These are phyloP conservation scores for Plecturocebus donacophilus DNA, from an alignment of 2,113 vertebrate species.

Conservation along the genomic window DNA sequence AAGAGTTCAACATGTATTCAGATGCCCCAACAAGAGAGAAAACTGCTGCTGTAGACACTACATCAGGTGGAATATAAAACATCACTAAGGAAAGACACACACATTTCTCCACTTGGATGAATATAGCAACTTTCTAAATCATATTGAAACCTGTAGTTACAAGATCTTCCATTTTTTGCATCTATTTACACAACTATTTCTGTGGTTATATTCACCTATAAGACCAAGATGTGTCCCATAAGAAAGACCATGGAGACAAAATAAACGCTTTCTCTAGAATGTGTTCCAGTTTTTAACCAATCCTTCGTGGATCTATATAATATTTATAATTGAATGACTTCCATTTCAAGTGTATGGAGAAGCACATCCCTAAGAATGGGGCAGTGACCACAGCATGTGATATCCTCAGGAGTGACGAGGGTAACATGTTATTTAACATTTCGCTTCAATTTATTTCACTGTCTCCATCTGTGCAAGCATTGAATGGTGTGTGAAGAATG, in stretches of 20 bases:
- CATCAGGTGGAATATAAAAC: background rate
- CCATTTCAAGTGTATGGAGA: conserved; percentile 38
- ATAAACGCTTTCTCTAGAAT: conserved; percentile 27
- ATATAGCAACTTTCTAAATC: conserved; percentile 2
- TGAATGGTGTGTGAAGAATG: background rate
- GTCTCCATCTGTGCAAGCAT: background rate
- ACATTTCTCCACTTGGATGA: background rate
- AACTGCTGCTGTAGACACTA: background rate
- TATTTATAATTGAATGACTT: background rate
- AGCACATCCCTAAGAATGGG: background rate
- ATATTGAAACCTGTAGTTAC: background rate
- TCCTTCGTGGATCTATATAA: background rate
- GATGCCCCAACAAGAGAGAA: background rate
- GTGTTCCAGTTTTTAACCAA: background rate
- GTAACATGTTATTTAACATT: background rate
- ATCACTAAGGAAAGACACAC: background rate
- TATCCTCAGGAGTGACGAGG: background rate
- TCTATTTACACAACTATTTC: background rate
- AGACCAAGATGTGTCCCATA: background rate
- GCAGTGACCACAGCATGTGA: background rate
- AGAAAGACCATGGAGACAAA: background rate
- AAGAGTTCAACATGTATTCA: background rate
- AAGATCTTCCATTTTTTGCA: background rate
- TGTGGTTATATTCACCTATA: background rate
- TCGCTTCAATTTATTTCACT: background rate